Evolutionary conservation across 2,888 invertebrate species (phyloP), one percentile per base, ranked within the genome.

Genomic region (Synergus laeviventris): DNA sequence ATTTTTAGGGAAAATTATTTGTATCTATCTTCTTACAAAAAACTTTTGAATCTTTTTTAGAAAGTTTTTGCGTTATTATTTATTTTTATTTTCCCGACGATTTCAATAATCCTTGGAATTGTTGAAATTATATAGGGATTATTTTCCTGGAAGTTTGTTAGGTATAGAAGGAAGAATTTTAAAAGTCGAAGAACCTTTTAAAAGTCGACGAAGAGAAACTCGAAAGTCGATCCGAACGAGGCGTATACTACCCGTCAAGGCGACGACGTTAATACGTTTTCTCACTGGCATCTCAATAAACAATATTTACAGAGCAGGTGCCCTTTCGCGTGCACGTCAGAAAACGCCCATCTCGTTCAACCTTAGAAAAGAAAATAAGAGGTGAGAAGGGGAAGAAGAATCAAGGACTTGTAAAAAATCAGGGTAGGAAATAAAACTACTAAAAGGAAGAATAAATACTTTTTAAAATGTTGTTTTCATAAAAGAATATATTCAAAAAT

Each of bases 201-300:
- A 66, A 66, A 59, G 64, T 24, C 45, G 36, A 54, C 54, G 60
- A 75, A 75, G 75, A 77, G 66, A 70, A 75, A 74, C 54, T 2
- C 18, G 59, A 70, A 56, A 73, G 64, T 73, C 74, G 75, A 75
- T 38, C 49, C 54, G 60, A 24, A 61, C 62, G 31, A 45, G 74
- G 74, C 45, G 73, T 73, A 70, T n/a, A n/a, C n/a, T 77, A 75
- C 70, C 64, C 62, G 73, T 76, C 74, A 66, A 78, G 76, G 77
- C 79, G 77, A 70, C 77, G 78, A 79, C 81, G 77, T 81, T 78
- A 80, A 80, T 79, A 79, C 77, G 62, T 81, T 81, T 80, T 61
- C 31, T 78, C 75, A n/a, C 42, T 78, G 82, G 82, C 84, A 78
- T 84, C 84, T 84, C 84, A 81, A 86, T 85, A 84, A 84, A 86